A percentile compares a stretch with the other conserved stretches of the same genome.
Evolutionary conservation across 2,113 vertebrate genomes (phyloP).

Genomic region (Sylvilagus bachmani): DNA sequence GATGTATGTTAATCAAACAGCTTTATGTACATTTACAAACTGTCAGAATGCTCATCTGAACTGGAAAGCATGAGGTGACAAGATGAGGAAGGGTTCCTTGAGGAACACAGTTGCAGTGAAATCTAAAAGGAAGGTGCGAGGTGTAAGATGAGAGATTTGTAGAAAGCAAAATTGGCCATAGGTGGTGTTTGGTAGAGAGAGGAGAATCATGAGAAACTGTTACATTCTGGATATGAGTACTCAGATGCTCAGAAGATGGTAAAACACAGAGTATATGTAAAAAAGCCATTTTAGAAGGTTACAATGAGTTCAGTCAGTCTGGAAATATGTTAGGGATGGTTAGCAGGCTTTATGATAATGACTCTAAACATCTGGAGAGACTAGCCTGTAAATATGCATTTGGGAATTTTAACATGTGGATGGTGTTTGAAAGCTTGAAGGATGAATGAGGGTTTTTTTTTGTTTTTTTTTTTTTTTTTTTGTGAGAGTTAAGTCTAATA

Average conservation of each 20-base stretch:
- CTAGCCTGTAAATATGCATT: constrained; percentile 41
- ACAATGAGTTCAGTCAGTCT: background rate
- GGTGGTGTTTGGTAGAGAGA: background rate
- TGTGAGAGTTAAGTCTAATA: background rate
- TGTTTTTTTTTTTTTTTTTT: constrained; percentile 21
- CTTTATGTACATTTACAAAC: background rate
- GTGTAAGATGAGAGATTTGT: fast-evolving
- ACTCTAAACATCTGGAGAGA: constrained; percentile 63
- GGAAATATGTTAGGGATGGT: constrained; percentile 47
- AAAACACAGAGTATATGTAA: background rate
- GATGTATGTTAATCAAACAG: background rate
- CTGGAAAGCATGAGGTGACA: background rate
- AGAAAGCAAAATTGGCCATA: background rate
- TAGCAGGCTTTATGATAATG: constrained; percentile 65
- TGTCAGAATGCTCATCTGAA: background rate
- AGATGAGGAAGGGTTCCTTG: background rate
- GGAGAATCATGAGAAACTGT: background rate
- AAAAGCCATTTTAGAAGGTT: constrained; percentile 29
- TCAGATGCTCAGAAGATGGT: background rate
- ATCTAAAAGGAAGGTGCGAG: background rate
- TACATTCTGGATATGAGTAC: background rate
- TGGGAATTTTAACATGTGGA: constrained; percentile 56
- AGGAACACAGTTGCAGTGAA: background rate
- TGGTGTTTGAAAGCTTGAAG: constrained; percentile 58
- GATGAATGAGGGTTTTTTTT: background rate